Evolutionary conservation across 2,797 vertebrate species (phyloP), one percentile per base, ranked within the genome.

Genomic region (Notoglanidium macrostoma): DNA sequence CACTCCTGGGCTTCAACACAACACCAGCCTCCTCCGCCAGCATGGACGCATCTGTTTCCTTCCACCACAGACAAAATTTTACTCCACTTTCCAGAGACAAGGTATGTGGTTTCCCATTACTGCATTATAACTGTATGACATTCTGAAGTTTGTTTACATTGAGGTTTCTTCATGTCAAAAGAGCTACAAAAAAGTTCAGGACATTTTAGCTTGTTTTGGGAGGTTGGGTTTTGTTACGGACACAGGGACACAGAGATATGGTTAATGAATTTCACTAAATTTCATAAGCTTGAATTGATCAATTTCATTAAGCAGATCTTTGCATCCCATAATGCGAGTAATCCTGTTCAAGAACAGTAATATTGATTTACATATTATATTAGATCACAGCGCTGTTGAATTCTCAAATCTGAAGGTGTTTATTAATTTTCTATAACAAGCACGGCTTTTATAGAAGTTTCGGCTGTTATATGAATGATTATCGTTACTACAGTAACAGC

Each of bases 31-130:
- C 23, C 44, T 19, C 68, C 32, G 70, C 72, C 84, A 84, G 61
- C 86, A 92, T 91, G 90, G 90, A 91, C 68, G 29, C 90, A 67
- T 77, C 88, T 73, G 72, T 82, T 54, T 81, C 88, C 57, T n/a
- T 86, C 26, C 87, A 86, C 5, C 89, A 63, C 5, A 79, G 83
- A 40, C 88, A 76, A 55, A 83, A 85, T 74, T n/a, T 85, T 67
- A 79, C 88, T 29, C 84, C 68, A 63, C 86, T 65, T 49, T 68
- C 88, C 79, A 89, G 57, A 61, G 90, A 92, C 77, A 91, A 91
- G 91, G 91, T 92, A 92, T 21, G 65, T 63, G 0, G 5, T 57
- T 87, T 81, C 54, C 49, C 14, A 21, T 80, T 82, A 8, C 17
- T 44, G 44, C 21, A 51, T 82, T n/a, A 44, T 23, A 83, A 32